phyloP scores from a whole-genome alignment of 2,888 invertebrate species.

The Beris morrisii region DNA sequence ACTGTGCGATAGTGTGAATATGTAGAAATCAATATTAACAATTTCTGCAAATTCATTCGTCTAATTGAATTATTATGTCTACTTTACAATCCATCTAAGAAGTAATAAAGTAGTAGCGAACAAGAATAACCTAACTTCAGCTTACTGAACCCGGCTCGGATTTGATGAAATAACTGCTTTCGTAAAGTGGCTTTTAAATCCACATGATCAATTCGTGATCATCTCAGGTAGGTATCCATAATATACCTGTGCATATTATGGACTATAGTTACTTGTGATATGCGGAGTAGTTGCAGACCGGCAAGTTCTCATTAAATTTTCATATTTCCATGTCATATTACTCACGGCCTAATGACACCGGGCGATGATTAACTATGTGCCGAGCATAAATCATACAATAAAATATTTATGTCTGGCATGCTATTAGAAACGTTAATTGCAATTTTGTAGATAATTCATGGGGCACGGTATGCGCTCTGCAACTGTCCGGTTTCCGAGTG shows the following conservation, averaged over 20 bases:
- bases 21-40: no score
- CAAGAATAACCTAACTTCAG: no score
- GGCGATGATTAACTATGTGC: slow-evolving; percentile 39
- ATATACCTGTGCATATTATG: slow-evolving; percentile 6
- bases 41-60: no score
- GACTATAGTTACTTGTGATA: not conserved
- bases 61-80: no score
- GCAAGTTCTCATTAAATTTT: slow-evolving; percentile 35
- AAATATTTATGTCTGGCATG: slow-evolving; percentile 39
- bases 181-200: slow-evolving; percentile 1
- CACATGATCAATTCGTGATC: slow-evolving; percentile 29
- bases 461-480: slow-evolving; percentile 25
- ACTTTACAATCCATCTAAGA: no score
- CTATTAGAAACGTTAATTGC: slow-evolving; percentile 40
- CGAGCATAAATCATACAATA: slow-evolving; percentile 39
- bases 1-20: no score
- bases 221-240: slow-evolving; percentile 13
- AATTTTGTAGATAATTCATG: slow-evolving; percentile 39
- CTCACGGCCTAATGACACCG: slow-evolving; percentile 38
- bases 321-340: slow-evolving; percentile 37
- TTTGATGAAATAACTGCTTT: no score
- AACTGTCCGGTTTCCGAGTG: slow-evolving; percentile 11
- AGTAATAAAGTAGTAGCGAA: no score
- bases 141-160: no score
- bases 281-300: slow-evolving; percentile 2